Percentiles rank a stretch among this genome's conserved stretches.
Conservation (phyloP, 2,797 vertebrate genomes). For the Adelosebastes latens region DNA sequence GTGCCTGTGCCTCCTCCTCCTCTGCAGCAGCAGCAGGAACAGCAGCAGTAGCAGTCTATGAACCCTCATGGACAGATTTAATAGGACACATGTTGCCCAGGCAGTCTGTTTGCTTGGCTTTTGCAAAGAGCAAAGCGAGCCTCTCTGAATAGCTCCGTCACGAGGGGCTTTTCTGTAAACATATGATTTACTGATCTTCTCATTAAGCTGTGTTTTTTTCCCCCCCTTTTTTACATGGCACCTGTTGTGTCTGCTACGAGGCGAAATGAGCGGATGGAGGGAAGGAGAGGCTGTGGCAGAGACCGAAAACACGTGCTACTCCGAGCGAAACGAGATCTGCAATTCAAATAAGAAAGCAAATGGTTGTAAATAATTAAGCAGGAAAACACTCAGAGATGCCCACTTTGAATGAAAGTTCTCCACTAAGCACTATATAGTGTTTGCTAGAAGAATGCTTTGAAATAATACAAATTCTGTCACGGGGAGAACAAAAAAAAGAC, state of each 20-base stretch:
- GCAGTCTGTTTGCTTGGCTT: slow-evolving; percentile 44
- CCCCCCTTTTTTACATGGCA: slow-evolving; percentile 3
- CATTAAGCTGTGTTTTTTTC: slow-evolving; percentile 40
- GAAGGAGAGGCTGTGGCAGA: background rate
- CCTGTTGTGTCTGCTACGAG: slow-evolving; percentile 47
- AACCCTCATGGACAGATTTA: slow-evolving; percentile 52
- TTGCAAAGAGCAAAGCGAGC: slow-evolving; percentile 29
- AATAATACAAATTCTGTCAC: slow-evolving; percentile 5
- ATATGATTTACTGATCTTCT: slow-evolving; percentile 60
- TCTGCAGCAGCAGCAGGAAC: slow-evolving; percentile 26
- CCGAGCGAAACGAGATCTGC: slow-evolving; percentile 44
- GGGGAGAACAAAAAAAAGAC: background rate
- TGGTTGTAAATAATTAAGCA: slow-evolving; percentile 67
- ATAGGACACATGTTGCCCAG: slow-evolving; percentile 58
- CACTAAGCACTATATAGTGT: background rate
- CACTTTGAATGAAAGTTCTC: slow-evolving; percentile 52
- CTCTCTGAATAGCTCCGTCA: slow-evolving; percentile 24
- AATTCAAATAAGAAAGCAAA: slow-evolving; percentile 60
- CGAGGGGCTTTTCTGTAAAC: slow-evolving; percentile 55
- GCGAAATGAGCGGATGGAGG: background rate
- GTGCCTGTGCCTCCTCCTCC: slow-evolving; percentile 33
- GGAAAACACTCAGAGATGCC: slow-evolving; percentile 50
- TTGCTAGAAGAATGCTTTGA: slow-evolving; percentile 14
- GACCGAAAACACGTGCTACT: slow-evolving; percentile 14
- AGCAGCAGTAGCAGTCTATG: slow-evolving; percentile 22